Evolutionary conservation across 1,140 invertebrate species (phyloP), one percentile per base, ranked within the genome.

Genomic region (Ceratina japonica): DNA sequence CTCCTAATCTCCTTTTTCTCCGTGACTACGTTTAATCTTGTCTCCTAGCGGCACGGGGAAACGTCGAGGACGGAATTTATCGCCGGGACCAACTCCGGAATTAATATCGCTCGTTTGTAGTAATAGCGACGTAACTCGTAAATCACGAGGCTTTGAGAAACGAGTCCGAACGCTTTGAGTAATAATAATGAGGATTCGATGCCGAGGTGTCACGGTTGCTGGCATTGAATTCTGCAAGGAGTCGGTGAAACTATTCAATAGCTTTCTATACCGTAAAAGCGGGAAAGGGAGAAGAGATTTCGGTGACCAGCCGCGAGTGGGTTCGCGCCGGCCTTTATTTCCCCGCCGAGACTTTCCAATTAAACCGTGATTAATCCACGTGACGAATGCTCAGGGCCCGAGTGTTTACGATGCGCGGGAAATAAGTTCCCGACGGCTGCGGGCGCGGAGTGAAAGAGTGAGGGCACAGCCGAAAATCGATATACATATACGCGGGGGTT

Each of bases 261-360:
- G 7, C n/a, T 15, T 37, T 37, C 20, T 31, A 15, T 13, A 31
- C 13, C 2, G 24, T 13, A 18, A 18, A 22, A 20, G 31, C 65
- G 12, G 68, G 18, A 44, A 31, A n/a, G 20, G 27, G 8, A n/a
- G 10, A 69, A 59, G 37, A 51, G 37, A 51, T 49, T 58, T 16
- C n/a, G 51, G 4, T 37, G 62, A 13, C 54, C 51, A 20, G 61
- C 65, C 18, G 22, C 5, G 61, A 62, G 51, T 56, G 49, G 74
- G 79, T 83, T 84, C 83, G 71, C 69, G n/a, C 37, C 4, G 4
- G 27, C 44, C 24, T 59, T 77, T 89, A 87, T 88, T 87, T 89
- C 79, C 85, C 80, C 78, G 73, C 73, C 62, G 83, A 88, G 84
- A 86, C 88, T 88, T 87, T 87, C 86, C 86, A 89, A 89, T 89